Evolutionary conservation across 2,797 vertebrate species (phyloP).

Genomic region (Lepilemur septentrionalis): DNA sequence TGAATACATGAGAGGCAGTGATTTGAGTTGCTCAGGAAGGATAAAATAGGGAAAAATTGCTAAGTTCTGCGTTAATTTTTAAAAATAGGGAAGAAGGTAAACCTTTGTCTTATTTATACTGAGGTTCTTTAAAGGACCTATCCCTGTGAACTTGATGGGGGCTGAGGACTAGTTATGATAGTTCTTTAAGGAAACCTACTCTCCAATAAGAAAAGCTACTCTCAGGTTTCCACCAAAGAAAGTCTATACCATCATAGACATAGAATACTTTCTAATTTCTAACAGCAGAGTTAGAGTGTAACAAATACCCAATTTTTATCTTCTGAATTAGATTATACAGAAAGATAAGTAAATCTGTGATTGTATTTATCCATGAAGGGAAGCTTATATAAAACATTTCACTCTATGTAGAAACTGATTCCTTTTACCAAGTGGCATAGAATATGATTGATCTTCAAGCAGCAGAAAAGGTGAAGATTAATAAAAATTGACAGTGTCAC

Average conservation of each 20-base stretch:
- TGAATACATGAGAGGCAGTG: background rate
- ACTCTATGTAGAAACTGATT: background rate
- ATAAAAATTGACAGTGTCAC: background rate
- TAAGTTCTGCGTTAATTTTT: too few species aligned
- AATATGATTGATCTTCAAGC: background rate
- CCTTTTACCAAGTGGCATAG: background rate
- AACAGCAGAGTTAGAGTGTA: background rate
- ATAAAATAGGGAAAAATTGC: background rate
- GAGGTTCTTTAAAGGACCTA: background rate
- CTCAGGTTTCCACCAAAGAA: background rate
- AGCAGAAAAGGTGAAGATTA: background rate
- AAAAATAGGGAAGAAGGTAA: background rate
- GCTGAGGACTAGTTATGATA: background rate
- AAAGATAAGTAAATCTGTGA: background rate
- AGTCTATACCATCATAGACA: background rate
- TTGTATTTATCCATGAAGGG: background rate
- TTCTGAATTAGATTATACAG: background rate
- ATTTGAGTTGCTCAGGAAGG: background rate
- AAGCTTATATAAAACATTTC: background rate
- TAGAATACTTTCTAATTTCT: background rate
- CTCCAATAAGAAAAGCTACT: background rate
- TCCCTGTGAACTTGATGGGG: background rate
- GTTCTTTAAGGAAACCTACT: background rate
- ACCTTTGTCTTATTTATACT: background rate
- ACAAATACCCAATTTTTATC: background rate